phyloP scores from a whole-genome alignment of 2,797 vertebrate species.

The Bryconaethiops microstoma region DNA sequence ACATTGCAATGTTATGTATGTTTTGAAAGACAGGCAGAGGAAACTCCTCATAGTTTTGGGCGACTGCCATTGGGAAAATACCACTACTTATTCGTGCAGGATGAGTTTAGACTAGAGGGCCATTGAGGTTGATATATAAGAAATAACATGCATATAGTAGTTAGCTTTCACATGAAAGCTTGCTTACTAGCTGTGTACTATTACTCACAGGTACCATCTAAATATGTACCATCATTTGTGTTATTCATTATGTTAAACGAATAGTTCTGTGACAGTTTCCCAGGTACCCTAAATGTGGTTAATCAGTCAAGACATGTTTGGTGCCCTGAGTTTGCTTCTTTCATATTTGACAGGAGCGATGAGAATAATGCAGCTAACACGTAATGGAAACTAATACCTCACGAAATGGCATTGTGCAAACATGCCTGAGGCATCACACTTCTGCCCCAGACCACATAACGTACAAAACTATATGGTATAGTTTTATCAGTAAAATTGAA shows the following conservation, averaged over 20 bases:
- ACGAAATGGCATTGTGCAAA: not conserved
- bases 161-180: not conserved
- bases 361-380: not conserved
- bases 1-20: not conserved
- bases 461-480: not conserved
- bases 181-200: not conserved
- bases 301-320: not conserved
- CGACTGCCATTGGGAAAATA: not conserved
- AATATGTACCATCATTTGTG: not conserved
- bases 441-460: not conserved
- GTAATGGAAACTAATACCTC: slow-evolving; percentile 9
- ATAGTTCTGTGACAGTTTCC: slow-evolving; percentile 4
- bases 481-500: not conserved
- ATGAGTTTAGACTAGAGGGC: not conserved
- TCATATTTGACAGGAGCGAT: not conserved
- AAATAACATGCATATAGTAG: not conserved
- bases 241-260: not conserved
- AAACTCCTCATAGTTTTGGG: not conserved
- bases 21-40: not conserved
- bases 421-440: not conserved
- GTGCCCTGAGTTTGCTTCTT: not conserved
- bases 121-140: not conserved
- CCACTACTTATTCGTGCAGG: not conserved
- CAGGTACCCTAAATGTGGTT: not conserved
- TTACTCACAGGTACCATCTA: not conserved